These are phyloP conservation scores for Stigmatopora nigra DNA, from an alignment of 2,113 vertebrate genomes.

Conservation along the genomic window DNA sequence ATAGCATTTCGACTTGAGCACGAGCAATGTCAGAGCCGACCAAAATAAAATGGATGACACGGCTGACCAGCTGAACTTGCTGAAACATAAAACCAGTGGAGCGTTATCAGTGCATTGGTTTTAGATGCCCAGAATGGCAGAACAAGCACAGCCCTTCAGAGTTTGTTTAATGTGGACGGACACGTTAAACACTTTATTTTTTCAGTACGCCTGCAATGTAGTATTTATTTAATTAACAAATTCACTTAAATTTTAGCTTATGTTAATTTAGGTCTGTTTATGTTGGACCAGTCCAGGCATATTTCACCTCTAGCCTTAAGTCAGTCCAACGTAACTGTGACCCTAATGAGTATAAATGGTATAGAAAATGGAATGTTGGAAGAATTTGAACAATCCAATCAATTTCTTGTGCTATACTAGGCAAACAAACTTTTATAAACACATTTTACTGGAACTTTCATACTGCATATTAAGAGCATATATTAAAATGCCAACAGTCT, in stretches of 20 bases:
- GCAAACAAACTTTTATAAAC: background rate
- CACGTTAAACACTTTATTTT: no score
- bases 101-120: constrained; percentile 41
- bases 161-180: background rate
- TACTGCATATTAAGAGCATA: constrained; percentile 9
- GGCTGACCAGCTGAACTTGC: constrained; percentile 52
- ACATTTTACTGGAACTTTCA: constrained; percentile 3
- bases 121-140: constrained; percentile 23
- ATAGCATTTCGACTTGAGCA: constrained; percentile 44
- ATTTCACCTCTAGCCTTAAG: no score
- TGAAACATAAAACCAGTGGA: constrained; percentile 55
- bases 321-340: background rate
- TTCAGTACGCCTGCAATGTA: no score
- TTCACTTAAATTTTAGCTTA: no score
- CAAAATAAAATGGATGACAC: constrained; percentile 52
- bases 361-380: background rate
- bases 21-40: constrained; percentile 46
- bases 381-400: background rate
- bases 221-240: no score
- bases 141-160: constrained; percentile 22
- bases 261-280: no score
- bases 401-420: background rate
- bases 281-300: no score
- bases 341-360: background rate
- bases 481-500: constrained; percentile 1